Percentiles rank a stretch among this genome's conserved stretches.
Evolutionary conservation across 2,113 vertebrate genomes (phyloP).

Genomic region (Halcyon malimbica): DNA sequence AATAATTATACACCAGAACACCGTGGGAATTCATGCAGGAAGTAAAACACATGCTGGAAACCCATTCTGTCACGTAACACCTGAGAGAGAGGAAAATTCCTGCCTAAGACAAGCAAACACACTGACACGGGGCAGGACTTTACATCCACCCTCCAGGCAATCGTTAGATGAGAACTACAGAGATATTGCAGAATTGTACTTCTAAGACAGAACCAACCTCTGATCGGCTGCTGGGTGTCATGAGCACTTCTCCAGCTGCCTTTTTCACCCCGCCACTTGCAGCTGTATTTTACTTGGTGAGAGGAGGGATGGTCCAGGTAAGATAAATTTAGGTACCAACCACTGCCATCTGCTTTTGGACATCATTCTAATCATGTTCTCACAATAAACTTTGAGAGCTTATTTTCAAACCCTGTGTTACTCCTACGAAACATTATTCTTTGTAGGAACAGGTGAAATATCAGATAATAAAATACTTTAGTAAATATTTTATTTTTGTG

Average conservation of each 20-base stretch:
- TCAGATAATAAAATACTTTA: background rate
- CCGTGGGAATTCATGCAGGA: background rate
- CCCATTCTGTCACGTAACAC: background rate
- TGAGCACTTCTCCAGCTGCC: background rate
- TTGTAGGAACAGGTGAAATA: background rate
- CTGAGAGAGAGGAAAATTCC: background rate
- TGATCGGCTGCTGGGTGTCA: background rate
- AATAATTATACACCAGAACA: background rate
- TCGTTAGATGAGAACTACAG: background rate
- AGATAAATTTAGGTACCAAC: background rate
- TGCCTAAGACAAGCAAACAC: background rate
- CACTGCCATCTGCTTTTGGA: background rate
- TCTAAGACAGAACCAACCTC: background rate
- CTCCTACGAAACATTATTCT: background rate
- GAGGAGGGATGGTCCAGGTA: background rate
- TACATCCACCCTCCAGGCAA: background rate
- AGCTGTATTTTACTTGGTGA: background rate
- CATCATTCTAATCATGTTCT: background rate
- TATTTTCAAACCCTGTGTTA: background rate
- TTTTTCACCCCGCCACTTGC: background rate
- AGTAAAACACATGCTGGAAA: background rate
- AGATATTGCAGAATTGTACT: background rate
- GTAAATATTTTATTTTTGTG: background rate
- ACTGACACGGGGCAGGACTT: background rate
- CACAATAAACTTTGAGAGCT: background rate